Conservation (phyloP, 1,140 invertebrate genomes). For the Cepaea nemoralis region DNA sequence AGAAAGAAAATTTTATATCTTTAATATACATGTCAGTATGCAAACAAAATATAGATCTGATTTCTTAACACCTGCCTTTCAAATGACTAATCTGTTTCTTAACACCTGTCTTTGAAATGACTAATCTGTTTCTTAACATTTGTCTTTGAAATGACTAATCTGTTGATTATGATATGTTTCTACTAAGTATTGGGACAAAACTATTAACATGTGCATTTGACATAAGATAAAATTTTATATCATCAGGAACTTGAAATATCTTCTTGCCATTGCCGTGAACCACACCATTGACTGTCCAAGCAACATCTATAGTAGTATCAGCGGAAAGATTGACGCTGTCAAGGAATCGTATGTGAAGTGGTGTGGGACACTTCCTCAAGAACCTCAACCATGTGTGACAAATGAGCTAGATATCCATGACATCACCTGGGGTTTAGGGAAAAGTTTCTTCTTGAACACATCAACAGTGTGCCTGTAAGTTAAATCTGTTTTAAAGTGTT, state of each 20-base stretch:
- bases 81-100: no score
- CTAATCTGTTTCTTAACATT: background rate
- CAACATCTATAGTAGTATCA: background rate
- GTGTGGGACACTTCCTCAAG: background rate
- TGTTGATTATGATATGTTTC: no score
- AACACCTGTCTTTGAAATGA: no score
- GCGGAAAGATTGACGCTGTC: background rate
- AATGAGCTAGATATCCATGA: background rate
- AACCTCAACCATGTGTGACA: background rate
- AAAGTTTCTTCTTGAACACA: background rate
- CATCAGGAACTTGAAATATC: background rate
- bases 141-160: background rate
- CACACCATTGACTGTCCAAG: constrained; percentile 9
- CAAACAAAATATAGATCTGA: no score
- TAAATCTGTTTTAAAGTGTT: no score
- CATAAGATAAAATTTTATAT: background rate
- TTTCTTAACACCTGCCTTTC: no score
- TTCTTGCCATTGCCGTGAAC: background rate
- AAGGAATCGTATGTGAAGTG: background rate
- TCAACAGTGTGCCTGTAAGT: background rate
- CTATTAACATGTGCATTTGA: background rate
- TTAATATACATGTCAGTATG: no score
- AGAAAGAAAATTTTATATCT: no score
- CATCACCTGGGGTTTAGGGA: background rate
- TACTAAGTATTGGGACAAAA: no score